phyloP scores from a whole-genome alignment of 2,888 invertebrate genomes.

The Cylindroiulus punctatus region DNA sequence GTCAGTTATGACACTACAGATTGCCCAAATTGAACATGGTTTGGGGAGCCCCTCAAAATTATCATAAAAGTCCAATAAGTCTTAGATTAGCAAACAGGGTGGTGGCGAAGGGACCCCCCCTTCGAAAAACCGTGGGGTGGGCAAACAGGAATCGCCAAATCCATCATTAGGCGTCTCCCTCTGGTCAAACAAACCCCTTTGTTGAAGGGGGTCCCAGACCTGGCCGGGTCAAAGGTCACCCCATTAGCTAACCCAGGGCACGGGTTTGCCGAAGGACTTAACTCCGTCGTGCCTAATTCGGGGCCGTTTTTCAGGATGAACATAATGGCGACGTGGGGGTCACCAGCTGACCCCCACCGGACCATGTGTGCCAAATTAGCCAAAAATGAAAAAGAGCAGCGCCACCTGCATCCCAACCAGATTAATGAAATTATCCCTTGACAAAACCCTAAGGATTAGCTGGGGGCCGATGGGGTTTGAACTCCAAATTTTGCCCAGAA shows the following conservation, averaged over 20 bases:
- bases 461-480: background rate
- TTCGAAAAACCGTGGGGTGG: background rate
- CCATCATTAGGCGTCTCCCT: background rate
- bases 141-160: background rate
- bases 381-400: slow-evolving; percentile 26
- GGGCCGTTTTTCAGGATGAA: background rate
- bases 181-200: background rate
- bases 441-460: background rate
- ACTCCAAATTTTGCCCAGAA: background rate
- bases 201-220: background rate
- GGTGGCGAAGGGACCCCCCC: background rate
- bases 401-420: slow-evolving; percentile 19
- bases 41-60: background rate
- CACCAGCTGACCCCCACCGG: background rate
- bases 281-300: background rate
- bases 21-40: background rate
- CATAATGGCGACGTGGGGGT: background rate
- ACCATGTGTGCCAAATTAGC: slow-evolving; percentile 24
- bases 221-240: background rate
- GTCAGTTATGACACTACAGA: too few relatives aligned
- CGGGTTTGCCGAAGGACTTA: background rate
- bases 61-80: slow-evolving; percentile 19
- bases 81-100: background rate
- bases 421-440: background rate
- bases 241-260: background rate